phyloP scores from a whole-genome alignment of 2,113 vertebrate genomes.

The Benitochromis conjunctus region DNA sequence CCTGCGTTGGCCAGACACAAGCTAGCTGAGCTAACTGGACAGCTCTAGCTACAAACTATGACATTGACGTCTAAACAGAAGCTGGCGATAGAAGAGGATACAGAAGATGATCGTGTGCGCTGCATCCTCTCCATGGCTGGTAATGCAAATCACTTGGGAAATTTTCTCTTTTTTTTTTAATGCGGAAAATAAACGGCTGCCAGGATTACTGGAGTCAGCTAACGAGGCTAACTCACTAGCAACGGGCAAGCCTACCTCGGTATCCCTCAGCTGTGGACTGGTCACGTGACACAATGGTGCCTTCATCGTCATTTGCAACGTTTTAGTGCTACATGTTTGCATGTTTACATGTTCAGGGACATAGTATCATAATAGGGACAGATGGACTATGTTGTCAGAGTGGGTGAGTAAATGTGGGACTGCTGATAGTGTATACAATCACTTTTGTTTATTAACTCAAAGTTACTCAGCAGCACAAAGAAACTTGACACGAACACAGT shows the following conservation, averaged over 20 bases:
- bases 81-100: not conserved
- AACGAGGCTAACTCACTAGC: constrained; percentile 56
- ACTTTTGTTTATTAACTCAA: not conserved
- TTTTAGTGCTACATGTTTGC: not conserved
- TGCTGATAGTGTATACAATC: not conserved
- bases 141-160: not conserved
- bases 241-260: constrained; percentile 45
- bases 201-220: constrained; percentile 38
- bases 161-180: not conserved
- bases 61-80: constrained; percentile 47
- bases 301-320: not conserved
- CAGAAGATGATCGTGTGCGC: not conserved
- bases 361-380: not conserved
- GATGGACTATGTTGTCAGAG: not conserved
- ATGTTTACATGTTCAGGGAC: not conserved
- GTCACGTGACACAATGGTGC: constrained; percentile 56
- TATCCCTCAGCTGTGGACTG: constrained; percentile 60
- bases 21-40: constrained; percentile 50
- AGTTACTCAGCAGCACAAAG: not conserved
- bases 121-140: constrained; percentile 40
- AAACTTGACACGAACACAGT: not conserved
- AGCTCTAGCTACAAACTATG: constrained; percentile 50
- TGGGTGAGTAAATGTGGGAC: not conserved
- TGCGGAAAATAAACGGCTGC: not conserved
- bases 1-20: constrained; percentile 21